Conservation (phyloP, 2,888 invertebrate species). For the Platynereis dumerilii region DNA sequence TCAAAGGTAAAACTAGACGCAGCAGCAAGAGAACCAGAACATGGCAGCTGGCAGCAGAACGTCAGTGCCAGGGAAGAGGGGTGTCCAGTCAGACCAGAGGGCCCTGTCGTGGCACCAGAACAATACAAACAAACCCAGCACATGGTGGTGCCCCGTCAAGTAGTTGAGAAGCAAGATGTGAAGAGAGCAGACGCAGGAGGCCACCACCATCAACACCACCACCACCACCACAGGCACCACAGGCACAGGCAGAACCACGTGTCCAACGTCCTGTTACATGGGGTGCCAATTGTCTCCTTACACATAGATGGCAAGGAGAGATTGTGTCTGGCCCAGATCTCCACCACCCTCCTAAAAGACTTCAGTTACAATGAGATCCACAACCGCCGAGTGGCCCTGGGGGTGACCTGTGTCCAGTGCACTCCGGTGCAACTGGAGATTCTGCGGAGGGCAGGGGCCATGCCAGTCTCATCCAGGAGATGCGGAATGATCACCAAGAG, state of each 20-base stretch:
- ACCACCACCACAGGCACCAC: background rate
- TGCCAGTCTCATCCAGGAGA: slow-evolving; percentile 62
- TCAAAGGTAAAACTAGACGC: too few relatives aligned
- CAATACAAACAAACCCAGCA: background rate
- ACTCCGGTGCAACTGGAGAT: slow-evolving; percentile 96
- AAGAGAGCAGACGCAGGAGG: background rate
- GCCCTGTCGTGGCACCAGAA: background rate
- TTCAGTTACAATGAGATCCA: slow-evolving; percentile 99
- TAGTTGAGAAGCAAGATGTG: background rate
- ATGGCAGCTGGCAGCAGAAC: too few relatives aligned
- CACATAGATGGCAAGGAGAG: slow-evolving; percentile 91
- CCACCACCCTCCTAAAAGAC: slow-evolving; percentile 90
- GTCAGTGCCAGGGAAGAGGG: too few relatives aligned
- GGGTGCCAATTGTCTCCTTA: slow-evolving; percentile 91
- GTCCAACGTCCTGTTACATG: slow-evolving; percentile 82
- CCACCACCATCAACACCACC: background rate
- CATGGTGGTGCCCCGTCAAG: background rate
- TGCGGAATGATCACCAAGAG: slow-evolving; percentile 88
- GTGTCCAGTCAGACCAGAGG: too few relatives aligned
- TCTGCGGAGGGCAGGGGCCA: slow-evolving; percentile 78
- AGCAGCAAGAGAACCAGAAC: too few relatives aligned
- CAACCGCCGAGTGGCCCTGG: slow-evolving; percentile 85
- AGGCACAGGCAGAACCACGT: slow-evolving; percentile 65
- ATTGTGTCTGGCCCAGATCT: slow-evolving; percentile 94
- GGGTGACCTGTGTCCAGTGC: slow-evolving; percentile 86